phyloP scores from a whole-genome alignment of 2,888 invertebrate species.

The Disparrhopalites patrizii region DNA sequence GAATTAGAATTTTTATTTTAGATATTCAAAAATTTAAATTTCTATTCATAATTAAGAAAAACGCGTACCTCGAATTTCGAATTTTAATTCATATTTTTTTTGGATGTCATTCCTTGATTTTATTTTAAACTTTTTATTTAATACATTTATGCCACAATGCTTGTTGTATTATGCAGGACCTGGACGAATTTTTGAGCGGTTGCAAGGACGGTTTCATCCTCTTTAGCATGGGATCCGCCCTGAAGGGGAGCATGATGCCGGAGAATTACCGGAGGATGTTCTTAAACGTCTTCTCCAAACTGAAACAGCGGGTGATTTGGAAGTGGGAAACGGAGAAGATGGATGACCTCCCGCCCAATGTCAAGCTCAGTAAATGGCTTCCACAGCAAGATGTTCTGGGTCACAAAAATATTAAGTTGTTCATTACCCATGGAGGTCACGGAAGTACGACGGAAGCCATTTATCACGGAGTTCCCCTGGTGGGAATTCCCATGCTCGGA shows the following conservation, averaged over 20 bases:
- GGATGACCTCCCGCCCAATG: slow-evolving; percentile 60
- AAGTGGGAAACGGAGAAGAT: slow-evolving; percentile 69
- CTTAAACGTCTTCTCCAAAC: slow-evolving; percentile 66
- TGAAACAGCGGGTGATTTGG: slow-evolving; percentile 79
- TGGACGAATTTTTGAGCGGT: not conserved
- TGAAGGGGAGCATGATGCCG: slow-evolving; percentile 69
- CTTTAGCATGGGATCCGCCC: not conserved
- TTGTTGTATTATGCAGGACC: not conserved
- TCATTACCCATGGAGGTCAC: slow-evolving; percentile 65
- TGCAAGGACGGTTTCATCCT: not conserved
- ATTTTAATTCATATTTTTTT: too few species aligned
- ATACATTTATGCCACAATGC: too few species aligned
- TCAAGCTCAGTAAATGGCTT: slow-evolving; percentile 62
- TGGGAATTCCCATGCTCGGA: not conserved
- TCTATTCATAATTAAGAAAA: too few species aligned
- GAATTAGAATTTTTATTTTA: too few species aligned
- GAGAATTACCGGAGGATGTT: slow-evolving; percentile 65
- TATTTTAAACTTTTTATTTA: too few species aligned
- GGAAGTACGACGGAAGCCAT: slow-evolving; percentile 63
- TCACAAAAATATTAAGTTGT: slow-evolving; percentile 56
- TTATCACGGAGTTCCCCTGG: slow-evolving; percentile 58
- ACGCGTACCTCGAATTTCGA: too few species aligned
- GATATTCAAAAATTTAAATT: too few species aligned
- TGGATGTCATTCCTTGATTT: too few species aligned
- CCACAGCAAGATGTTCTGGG: slow-evolving; percentile 76